Conservation (phyloP, 2,797 vertebrate species). For the Diplodus sargus region DNA sequence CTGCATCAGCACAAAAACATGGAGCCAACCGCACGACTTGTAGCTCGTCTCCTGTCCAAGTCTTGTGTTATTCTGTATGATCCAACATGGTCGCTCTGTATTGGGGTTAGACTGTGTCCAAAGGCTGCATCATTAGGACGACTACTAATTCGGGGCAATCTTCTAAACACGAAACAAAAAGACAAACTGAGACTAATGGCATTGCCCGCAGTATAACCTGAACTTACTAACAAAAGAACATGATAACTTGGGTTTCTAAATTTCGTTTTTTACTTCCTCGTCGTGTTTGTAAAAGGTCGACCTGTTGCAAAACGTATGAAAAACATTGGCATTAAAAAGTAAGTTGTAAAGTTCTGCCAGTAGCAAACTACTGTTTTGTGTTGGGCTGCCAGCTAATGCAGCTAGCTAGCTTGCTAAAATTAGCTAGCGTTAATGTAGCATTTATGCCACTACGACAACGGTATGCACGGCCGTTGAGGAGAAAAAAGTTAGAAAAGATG, state of each 20-base stretch:
- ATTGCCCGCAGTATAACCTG: slow-evolving; percentile 16
- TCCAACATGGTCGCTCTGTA: slow-evolving; percentile 67
- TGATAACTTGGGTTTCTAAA: neutral
- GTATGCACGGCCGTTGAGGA: slow-evolving; percentile 11
- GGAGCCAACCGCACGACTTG: slow-evolving; percentile 40
- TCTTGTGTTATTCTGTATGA: slow-evolving; percentile 59
- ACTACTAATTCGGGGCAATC: slow-evolving; percentile 25
- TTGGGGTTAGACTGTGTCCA: slow-evolving; percentile 52
- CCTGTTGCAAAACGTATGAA: slow-evolving; percentile 64
- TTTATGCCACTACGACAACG: slow-evolving; percentile 24
- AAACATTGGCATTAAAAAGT: slow-evolving; percentile 47
- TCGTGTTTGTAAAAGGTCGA: slow-evolving; percentile 42
- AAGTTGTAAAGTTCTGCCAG: slow-evolving; percentile 12
- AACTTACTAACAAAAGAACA: slow-evolving; percentile 15
- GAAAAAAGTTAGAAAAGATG: slow-evolving; percentile 46
- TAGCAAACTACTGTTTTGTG: slow-evolving; percentile 20
- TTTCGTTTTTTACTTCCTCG: slow-evolving; percentile 5
- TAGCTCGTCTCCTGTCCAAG: slow-evolving; percentile 38
- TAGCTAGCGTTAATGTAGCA: slow-evolving; percentile 48
- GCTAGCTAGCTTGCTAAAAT: slow-evolving; percentile 70
- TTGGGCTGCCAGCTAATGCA: slow-evolving; percentile 53
- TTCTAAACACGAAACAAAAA: slow-evolving; percentile 45
- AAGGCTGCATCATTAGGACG: slow-evolving; percentile 52
- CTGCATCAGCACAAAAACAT: slow-evolving; percentile 61
- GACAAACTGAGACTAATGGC: slow-evolving; percentile 39